Conservation (phyloP, 2,113 vertebrate species). For the Lonchura striata region DNA sequence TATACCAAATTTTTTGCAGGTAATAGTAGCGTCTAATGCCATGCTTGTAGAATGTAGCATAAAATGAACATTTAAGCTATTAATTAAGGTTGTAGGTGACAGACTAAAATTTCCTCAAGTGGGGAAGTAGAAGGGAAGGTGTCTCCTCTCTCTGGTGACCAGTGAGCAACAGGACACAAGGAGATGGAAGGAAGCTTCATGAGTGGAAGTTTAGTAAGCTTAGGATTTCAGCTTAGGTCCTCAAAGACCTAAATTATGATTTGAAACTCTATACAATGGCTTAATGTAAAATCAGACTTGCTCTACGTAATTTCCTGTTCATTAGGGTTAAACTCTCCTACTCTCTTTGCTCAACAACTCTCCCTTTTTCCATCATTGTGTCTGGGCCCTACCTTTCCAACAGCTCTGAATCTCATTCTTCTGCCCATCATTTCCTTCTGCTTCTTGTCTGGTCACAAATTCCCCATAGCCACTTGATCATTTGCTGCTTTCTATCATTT, state of each 20-base stretch:
- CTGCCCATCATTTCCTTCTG: neutral
- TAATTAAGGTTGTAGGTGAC: neutral
- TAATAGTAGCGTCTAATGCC: neutral
- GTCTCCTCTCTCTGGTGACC: neutral
- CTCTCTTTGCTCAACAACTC: neutral
- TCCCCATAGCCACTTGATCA: neutral
- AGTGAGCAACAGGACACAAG: accelerated
- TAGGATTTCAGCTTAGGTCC: neutral
- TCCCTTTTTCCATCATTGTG: neutral
- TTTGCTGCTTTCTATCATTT: neutral
- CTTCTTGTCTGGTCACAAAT: neutral
- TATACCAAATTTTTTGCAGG: neutral
- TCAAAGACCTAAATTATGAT: neutral
- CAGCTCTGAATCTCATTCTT: neutral
- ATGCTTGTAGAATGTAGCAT: neutral
- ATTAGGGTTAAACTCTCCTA: neutral
- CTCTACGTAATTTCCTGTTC: accelerated
- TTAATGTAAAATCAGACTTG: neutral
- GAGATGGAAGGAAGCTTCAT: neutral
- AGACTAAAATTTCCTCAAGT: neutral
- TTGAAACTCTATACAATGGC: neutral
- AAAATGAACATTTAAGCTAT: neutral
- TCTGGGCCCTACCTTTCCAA: neutral
- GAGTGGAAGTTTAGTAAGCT: neutral
- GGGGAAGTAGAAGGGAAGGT: accelerated